These are phyloP conservation scores for Morpho achilles DNA, from an alignment of 2,888 invertebrate species.

Conservation along the genomic window DNA sequence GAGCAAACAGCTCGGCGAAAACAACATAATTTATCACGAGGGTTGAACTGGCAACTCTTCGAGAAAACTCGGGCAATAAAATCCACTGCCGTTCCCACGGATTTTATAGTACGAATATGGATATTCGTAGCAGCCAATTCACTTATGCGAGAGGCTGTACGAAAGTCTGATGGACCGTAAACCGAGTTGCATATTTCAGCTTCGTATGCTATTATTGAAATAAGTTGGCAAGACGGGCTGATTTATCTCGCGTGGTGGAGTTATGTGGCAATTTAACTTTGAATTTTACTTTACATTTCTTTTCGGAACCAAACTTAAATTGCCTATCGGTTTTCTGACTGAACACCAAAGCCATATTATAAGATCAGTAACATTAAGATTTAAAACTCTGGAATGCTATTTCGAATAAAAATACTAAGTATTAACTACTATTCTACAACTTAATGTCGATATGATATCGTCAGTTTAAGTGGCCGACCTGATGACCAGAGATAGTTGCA, in stretches of 20 bases:
- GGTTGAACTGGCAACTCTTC: conserved; percentile 58
- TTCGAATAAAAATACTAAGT: no score
- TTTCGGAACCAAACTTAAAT: conserved; percentile 8
- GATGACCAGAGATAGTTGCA: no score
- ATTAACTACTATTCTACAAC: no score
- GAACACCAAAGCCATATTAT: background rate
- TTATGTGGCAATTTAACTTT: conserved; percentile 16
- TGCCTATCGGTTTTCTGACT: conserved; percentile 2
- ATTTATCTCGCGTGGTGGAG: conserved; percentile 14
- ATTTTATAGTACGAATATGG: conserved; percentile 68
- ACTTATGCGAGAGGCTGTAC: conserved; percentile 55
- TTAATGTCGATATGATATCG: no score
- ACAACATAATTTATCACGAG: conserved; percentile 76
- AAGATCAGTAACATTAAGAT: no score
- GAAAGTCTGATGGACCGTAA: conserved; percentile 38
- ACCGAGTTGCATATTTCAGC: conserved; percentile 31
- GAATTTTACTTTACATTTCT: conserved; percentile 4
- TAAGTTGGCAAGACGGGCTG: conserved; percentile 19
- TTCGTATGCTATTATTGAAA: conserved; percentile 25
- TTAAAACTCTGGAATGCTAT: no score
- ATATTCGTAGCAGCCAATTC: conserved; percentile 59
- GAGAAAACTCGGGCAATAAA: conserved; percentile 64
- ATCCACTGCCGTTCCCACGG: conserved; percentile 49
- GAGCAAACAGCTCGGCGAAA: conserved; percentile 73
- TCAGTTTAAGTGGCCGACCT: no score